Base-by-base conservation (phyloP, 2,113 vertebrate genomes). In the Eira barbara region DNA sequence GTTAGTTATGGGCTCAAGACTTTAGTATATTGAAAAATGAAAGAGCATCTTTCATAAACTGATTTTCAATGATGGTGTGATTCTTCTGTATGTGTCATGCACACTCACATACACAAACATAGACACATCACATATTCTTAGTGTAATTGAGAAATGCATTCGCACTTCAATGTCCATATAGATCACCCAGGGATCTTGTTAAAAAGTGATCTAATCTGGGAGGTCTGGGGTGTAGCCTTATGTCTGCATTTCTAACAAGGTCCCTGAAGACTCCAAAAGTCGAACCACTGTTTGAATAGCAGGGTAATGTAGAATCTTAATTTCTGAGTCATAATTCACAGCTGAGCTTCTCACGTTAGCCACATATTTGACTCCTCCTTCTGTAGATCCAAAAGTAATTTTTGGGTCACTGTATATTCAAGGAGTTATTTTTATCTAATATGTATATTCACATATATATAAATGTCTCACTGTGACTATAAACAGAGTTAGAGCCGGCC, bases 361-460 rank as follows among this genome's bases (percentile, higher is more conserved):
- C 15, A 87, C n/a, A n/a, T 65, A 45, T 39, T 85, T 69, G 4
- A n/a, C 7, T 81, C 10, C 45, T 93, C 9, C 25, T 82, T 91
- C 5, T 52, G 0, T n/a, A 61, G 8, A 59, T 57, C 6, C 29
- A 79, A 67, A 39, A n/a, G 34, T 61, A 95, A 80, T 21, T 49
- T 95, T 89, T 67, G 6, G 36, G 7, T 55, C 59, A 78, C 8
- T 55, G 6, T 11, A 71, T 0, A 76, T 59, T 63, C 31, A 63
- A 91, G 23, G 79, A 61, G 78, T 89, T 57, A n/a, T 36, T 92
- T 93, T 87, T 76, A 88, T 84, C 34, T 95, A 78, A 94, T 47
- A 81, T 52, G 45, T 57, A 61, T 18, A n/a, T 59, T 25, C 21
- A 82, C 27, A 63, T n/a, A 49, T 65, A 57, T 89, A 59, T 18